Percentiles rank a stretch among this genome's conserved stretches.
These are phyloP conservation scores for Campoplex nolae DNA, from an alignment of 2,888 invertebrate genomes.

Conservation along the genomic window DNA sequence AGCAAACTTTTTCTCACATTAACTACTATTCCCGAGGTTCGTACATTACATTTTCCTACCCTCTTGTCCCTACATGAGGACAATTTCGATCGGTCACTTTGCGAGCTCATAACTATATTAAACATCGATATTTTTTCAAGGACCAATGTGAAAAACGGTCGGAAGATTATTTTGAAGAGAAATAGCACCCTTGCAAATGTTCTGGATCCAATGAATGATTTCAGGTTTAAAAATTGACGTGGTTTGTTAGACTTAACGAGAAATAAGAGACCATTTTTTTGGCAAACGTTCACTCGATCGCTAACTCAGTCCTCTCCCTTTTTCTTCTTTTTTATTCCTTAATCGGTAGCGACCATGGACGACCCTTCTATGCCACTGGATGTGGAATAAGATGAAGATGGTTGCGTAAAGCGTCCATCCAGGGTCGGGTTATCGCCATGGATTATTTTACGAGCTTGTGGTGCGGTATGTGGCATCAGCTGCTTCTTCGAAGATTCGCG, in stretches of 20 bases:
- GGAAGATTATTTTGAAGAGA: too few relatives aligned
- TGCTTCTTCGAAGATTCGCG: constrained; percentile 73
- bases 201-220: not conserved
- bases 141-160: too few relatives aligned
- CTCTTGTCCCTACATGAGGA: too few relatives aligned
- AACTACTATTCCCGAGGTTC: too few relatives aligned
- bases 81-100: too few relatives aligned
- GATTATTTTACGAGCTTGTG: constrained; percentile 81
- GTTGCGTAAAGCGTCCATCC: constrained; percentile 48
- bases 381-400: constrained; percentile 60
- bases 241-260: too few relatives aligned
- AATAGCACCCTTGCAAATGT: not conserved
- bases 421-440: constrained; percentile 72
- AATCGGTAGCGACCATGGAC: constrained; percentile 60
- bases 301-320: not conserved
- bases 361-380: constrained; percentile 33
- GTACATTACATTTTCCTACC: too few relatives aligned
- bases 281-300: not conserved
- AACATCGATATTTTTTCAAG: too few relatives aligned
- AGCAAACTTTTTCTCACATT: too few relatives aligned
- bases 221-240: not conserved
- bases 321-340: constrained; percentile 57
- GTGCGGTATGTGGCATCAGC: constrained; percentile 80
- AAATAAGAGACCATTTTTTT: not conserved
- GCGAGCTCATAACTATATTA: too few relatives aligned